These are phyloP conservation scores for Dexiosoma caninum DNA, from an alignment of 2,888 invertebrate species.

Conservation along the genomic window DNA sequence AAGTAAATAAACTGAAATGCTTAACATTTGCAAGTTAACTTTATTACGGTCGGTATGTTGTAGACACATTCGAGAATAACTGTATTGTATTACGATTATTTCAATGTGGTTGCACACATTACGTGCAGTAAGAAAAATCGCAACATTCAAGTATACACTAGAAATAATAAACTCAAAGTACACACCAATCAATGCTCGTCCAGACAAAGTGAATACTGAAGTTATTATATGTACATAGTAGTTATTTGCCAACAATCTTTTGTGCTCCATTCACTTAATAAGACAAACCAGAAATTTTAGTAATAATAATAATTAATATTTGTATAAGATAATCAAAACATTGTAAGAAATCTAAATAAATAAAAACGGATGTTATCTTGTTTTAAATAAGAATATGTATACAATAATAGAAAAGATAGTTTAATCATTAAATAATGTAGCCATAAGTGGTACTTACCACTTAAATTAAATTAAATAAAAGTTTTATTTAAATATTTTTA, in stretches of 20 bases:
- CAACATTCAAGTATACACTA: background rate
- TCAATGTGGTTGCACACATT: slow-evolving; percentile 66
- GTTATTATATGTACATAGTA: background rate
- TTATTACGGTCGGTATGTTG: slow-evolving; percentile 42
- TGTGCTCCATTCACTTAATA: slow-evolving; percentile 29
- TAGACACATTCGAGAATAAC: slow-evolving; percentile 38
- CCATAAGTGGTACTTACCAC: background rate
- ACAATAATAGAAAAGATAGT: background rate
- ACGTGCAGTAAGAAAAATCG: slow-evolving; percentile 20
- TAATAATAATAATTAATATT: background rate
- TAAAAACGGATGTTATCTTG: slow-evolving; percentile 44
- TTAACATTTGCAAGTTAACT: slow-evolving; percentile 64
- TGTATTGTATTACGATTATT: slow-evolving; percentile 69
- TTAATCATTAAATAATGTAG: slow-evolving; percentile 5
- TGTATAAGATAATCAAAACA: slow-evolving; percentile 30
- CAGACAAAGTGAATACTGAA: slow-evolving; percentile 15
- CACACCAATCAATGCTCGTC: background rate
- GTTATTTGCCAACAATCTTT: slow-evolving; percentile 6
- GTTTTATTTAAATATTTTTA: slow-evolving; percentile 20
- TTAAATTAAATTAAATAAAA: slow-evolving; percentile 39
- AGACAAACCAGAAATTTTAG: background rate
- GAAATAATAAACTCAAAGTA: background rate
- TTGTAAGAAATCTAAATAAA: background rate
- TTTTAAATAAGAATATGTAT: background rate
- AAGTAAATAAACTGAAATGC: slow-evolving; percentile 64